Evolutionary conservation across 1,140 invertebrate genomes (phyloP).

Genomic region (Camponotus vicinus): DNA sequence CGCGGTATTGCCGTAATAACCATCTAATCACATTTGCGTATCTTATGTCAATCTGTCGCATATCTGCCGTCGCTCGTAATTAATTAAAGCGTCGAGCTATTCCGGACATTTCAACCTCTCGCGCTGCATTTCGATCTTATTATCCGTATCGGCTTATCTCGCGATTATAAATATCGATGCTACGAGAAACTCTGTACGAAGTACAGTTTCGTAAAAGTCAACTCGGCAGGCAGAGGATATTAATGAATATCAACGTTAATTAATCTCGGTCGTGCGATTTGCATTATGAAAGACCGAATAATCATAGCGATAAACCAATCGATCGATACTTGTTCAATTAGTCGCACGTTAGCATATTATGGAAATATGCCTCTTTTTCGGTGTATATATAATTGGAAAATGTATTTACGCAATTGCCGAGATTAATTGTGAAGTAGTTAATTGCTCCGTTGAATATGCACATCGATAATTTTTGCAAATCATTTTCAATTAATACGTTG

Average conservation of each 20-base stretch:
- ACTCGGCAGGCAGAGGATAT: neutral
- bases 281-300: conserved; percentile 7
- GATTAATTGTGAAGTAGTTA: neutral
- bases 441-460: no score
- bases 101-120: conserved; percentile 15
- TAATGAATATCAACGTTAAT: conserved; percentile 60
- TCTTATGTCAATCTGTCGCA: conserved; percentile 49
- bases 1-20: conserved; percentile 22
- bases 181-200: neutral
- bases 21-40: conserved; percentile 57
- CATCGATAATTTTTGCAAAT: neutral
- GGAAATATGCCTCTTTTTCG: neutral
- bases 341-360: neutral
- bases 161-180: conserved; percentile 19
- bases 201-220: conserved; percentile 17
- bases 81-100: conserved; percentile 48
- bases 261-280: conserved; percentile 46
- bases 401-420: neutral
- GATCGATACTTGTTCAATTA: conserved; percentile 51
- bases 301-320: neutral
- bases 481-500: neutral
- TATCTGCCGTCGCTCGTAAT: conserved; percentile 36
- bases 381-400: neutral
- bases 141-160: conserved; percentile 5
- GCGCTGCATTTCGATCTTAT: conserved; percentile 44